Base-by-base conservation (phyloP, 1,140 invertebrate genomes). In the Diprion similis region DNA sequence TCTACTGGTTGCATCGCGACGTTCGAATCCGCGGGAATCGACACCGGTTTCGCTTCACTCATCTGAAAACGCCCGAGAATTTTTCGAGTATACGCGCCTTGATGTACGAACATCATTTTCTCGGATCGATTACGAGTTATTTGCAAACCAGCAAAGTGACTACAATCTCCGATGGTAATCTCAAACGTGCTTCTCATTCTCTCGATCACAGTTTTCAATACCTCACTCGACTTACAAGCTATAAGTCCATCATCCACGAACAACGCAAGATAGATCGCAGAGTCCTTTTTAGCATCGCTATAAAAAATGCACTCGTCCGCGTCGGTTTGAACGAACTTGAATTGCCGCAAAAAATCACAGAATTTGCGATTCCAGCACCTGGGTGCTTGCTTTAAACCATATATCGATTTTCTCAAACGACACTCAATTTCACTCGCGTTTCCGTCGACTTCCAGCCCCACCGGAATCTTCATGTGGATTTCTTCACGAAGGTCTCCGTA, bases 391-490 rank as follows among this genome's bases (percentile, higher is more conserved):
- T 37, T 37, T 37, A 37, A 37, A 37, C 24, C 24, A 37, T 37
- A 4, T 6, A 37, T 3, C 6, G 24, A 37, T 37, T 37, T 37
- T 37, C 24, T 37, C 59, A 64, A 7, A 64, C 59, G 59, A 18
- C 59, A 18, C 59, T 15, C 59, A 15, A 64, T 4, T 15, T 64
- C 59, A 64, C 59, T 64, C 59, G 59, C 17, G 17, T 17, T 17
- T 64, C 59, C 17, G 6, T 64, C 59, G 13, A 18, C 64, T 69
- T 76, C 51, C 66, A 78, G 79, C 1, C 76, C 75, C 79, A 77
- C 72, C 15, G 84, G 82, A 70, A 78, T 73, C 24, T 78, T 66
- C 80, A 85, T 82, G 67, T 78, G 82, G 10, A 84, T 66, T 48
- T 78, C 73, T 76, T 83, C 78, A n/a, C 78, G 70, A 8, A 85